Evolutionary conservation across 2,888 invertebrate genomes (phyloP), one percentile per base, ranked within the genome.

Genomic region (Abrostola tripartita): DNA sequence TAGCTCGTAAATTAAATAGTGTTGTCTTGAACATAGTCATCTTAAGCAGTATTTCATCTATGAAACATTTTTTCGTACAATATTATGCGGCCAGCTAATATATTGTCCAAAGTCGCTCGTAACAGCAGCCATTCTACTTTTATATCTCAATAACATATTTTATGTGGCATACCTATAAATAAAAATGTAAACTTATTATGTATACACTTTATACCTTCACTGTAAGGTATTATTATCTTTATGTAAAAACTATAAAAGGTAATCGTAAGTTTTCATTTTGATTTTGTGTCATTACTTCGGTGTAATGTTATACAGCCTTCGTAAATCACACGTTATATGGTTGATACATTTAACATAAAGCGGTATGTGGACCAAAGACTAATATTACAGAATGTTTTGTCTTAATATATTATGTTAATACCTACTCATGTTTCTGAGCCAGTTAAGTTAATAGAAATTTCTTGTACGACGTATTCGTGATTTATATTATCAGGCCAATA

Each of bases 71-170:
- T 52, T 55, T 55, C 37, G 12, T 52, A 10, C 14, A 56, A 38
- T 56, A 49, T 56, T 56, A 56, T 24, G 56, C 49, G 40, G 49
- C n/a, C 57, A 55, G 61, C 68, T 68, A 71, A 70, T 76, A 74
- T 70, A 74, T 76, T 49, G 71, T 41, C 53, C n/a, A 42, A 72
- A 71, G 67, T 62, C 50, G 37, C 69, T 67, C 74, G 66, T 74
- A 71, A 71, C 63, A 66, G 54, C 55, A 52, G 57, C 59, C 58
- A 66, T 71, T 71, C 65, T 64, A 54, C 69, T 71, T 80, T 80
- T 71, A 77, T 74, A 68, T 54, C 72, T 57, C 77, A 61, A 77
- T 79, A 73, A 76, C 75, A 76, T 74, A 74, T 76, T 78, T 71
- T 76, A 69, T 68, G 69, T 52, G 61, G 53, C 52, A 37, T 53